Base-by-base conservation (phyloP, 2,888 invertebrate genomes). In the Nasonovia ribisnigri region DNA sequence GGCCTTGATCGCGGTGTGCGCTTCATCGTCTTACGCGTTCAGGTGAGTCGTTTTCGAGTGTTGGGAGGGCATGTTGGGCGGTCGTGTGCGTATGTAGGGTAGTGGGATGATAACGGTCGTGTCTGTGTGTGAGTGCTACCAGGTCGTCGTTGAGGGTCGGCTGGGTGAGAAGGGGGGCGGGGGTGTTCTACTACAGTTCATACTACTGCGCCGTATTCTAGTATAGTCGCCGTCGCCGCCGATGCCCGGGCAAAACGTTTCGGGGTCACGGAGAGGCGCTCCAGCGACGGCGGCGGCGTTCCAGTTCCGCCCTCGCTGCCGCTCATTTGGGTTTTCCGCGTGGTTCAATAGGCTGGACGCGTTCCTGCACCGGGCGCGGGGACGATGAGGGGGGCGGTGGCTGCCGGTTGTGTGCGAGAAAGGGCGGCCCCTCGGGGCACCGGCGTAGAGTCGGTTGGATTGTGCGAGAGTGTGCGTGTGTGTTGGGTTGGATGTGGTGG, bases 241-340 rank as follows among this genome's bases (percentile, higher is more conserved):
- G 92, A 84, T 57, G 88, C 89, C 89, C 93, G 92, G 93, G 86
- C 48, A 90, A 93, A 93, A 90, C 90, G 90, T 89, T 89, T 93
- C 90, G 93, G 93, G 93, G 93, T 93, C 93, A 93, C 90, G 86
- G 84, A 57, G 86, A 86, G 42, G 88, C 93, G 89, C 93, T 93
- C 93, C 93, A 93, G 90, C 60, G 57, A 29, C 84, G 93, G 84
- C 46, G 87, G 67, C 51, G 92, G 88, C 86, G 90, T 93, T 93
- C 93, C 93, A 93, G 93, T 93, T 86, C 46, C 67, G 43, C 89
- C 89, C 84, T 46, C 46, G 26, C 26, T 54, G 36, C 51, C 26
- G 46, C 8, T 48, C 4, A 29, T 93, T 86, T n/a, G 90, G 90
- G 84, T 90, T 90, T 90, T 51, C 88, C 57, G 88, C 36, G 86